These are phyloP conservation scores for Luscinia luscinia DNA, from an alignment of 2,797 vertebrate species.

Conservation along the genomic window DNA sequence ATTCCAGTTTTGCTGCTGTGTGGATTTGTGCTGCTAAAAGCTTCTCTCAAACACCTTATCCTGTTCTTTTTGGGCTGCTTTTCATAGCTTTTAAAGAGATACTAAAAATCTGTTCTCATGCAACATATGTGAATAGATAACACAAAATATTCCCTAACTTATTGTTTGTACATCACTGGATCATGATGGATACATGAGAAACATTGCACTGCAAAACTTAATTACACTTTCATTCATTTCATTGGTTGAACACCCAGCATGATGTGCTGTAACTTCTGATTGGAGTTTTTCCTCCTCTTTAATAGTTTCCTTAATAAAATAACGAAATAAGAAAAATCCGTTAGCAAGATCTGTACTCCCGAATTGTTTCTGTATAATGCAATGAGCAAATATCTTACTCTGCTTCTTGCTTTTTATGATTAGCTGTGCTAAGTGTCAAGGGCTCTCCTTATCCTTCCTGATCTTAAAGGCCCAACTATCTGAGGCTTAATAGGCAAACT, in stretches of 20 bases:
- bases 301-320: neutral
- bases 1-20: neutral
- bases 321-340: neutral
- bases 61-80: neutral
- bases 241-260: accelerated
- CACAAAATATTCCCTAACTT: neutral
- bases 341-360: neutral
- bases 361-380: neutral
- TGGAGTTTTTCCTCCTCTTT: neutral
- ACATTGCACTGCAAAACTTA: neutral
- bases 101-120: neutral
- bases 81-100: neutral
- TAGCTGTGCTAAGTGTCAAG: neutral
- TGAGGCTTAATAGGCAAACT: neutral
- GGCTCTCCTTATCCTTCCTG: neutral
- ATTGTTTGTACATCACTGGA: neutral
- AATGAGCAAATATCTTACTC: neutral
- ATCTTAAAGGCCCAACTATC: neutral
- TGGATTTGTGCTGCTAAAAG: neutral
- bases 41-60: neutral
- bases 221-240: neutral
- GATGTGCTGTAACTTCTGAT: neutral
- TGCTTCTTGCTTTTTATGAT: neutral
- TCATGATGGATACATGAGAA: neutral
- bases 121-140: neutral